Conservation (phyloP, 1,140 invertebrate species). For the Bombus balteatus region DNA sequence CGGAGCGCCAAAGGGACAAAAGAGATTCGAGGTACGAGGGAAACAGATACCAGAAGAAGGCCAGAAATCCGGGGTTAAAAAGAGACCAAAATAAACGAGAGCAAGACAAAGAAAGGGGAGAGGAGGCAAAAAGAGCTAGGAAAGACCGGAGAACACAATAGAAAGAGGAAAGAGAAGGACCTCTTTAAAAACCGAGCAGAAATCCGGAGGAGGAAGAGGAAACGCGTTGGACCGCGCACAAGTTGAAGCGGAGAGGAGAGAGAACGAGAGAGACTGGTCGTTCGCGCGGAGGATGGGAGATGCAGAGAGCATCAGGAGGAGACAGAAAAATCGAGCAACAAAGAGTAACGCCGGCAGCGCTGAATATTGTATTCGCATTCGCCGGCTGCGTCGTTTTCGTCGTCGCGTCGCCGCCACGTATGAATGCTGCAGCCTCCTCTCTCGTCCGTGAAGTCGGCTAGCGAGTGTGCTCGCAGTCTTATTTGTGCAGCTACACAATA, state of each 20-base stretch:
- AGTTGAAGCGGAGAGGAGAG: too few relatives aligned
- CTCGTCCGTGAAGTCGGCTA: conserved; percentile 1
- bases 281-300: background rate
- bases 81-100: background rate
- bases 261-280: background rate
- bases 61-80: background rate
- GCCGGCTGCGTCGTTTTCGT: conserved; percentile 41
- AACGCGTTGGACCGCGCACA: background rate
- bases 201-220: background rate
- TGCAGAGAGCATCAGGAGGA: conserved; percentile 43
- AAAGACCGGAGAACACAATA: background rate
- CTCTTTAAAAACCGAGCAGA: conserved; percentile 45
- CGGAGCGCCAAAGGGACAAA: conserved; percentile 12
- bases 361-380: conserved; percentile 67
- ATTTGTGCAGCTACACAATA: conserved; percentile 48
- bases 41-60: background rate
- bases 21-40: background rate
- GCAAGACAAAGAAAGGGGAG: too few relatives aligned
- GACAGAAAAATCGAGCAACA: conserved; percentile 67
- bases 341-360: conserved; percentile 55
- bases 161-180: conserved; percentile 18
- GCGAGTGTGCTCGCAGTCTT: conserved; percentile 11
- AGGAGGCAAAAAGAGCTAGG: background rate
- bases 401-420: conserved; percentile 28
- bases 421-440: conserved; percentile 35